phyloP scores from a whole-genome alignment of 2,888 invertebrate genomes.

The Geophilus truncorum region DNA sequence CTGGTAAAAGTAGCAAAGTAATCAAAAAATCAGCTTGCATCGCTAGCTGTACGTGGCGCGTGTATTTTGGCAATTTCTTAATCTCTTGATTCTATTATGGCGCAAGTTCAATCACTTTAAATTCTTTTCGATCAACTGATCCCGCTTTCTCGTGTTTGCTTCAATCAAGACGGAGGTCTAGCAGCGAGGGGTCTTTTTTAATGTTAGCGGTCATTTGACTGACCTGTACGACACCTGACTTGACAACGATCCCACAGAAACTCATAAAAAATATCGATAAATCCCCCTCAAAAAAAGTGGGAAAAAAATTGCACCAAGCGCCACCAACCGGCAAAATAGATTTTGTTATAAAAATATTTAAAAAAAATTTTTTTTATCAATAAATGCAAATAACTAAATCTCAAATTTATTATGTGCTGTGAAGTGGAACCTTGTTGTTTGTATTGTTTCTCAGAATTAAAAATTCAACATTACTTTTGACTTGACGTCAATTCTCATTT shows the following conservation, averaged over 20 bases:
- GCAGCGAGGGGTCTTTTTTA: slow-evolving; percentile 23
- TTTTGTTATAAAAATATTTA: neutral
- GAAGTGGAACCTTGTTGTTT: too few relatives aligned
- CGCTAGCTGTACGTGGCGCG: neutral
- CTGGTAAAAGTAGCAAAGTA: neutral
- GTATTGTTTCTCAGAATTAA: too few relatives aligned
- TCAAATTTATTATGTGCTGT: too few relatives aligned
- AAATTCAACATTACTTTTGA: too few relatives aligned
- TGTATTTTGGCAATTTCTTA: slow-evolving; percentile 22
- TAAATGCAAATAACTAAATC: too few relatives aligned
- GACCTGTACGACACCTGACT: slow-evolving; percentile 27
- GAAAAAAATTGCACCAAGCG: too few relatives aligned
- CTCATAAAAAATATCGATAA: neutral
- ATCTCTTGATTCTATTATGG: slow-evolving; percentile 13
- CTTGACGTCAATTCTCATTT: too few relatives aligned
- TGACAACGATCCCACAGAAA: slow-evolving; percentile 9
- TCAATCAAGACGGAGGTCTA: neutral
- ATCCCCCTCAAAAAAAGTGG: too few relatives aligned
- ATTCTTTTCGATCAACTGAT: slow-evolving; percentile 27
- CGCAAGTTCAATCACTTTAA: slow-evolving; percentile 13
- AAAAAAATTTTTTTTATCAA: neutral
- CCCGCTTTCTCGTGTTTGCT: slow-evolving; percentile 5
- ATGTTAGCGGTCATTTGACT: slow-evolving; percentile 14
- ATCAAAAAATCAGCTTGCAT: neutral
- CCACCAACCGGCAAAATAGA: too few relatives aligned